These are phyloP conservation scores for Sebastes minor DNA, from an alignment of 2,797 vertebrate genomes.

Conservation along the genomic window DNA sequence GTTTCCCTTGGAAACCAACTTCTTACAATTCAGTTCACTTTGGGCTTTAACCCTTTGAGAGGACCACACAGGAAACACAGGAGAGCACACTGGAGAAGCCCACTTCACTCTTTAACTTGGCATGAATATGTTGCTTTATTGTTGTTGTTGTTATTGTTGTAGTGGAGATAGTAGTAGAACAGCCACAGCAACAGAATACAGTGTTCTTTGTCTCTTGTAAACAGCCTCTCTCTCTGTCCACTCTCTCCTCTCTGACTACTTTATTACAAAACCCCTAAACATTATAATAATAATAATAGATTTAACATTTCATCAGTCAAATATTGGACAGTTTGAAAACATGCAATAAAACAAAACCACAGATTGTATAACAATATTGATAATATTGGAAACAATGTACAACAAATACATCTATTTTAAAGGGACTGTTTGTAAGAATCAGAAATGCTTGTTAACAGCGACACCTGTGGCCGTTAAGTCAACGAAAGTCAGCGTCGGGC, in stretches of 20 bases:
- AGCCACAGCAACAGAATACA: neutral
- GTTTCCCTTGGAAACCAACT: conserved; percentile 92
- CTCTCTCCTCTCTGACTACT: neutral
- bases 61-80: conserved; percentile 74
- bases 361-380: neutral
- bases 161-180: conserved; percentile 2
- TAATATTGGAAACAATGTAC: neutral
- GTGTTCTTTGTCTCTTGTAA: conserved; percentile 29
- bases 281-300: neutral
- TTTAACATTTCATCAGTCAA: neutral
- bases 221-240: neutral
- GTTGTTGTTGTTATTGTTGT: conserved; percentile 25
- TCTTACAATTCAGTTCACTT: conserved; percentile 91
- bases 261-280: conserved; percentile 9
- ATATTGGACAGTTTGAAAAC: neutral
- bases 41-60: conserved; percentile 86
- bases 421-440: no score
- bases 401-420: conserved; percentile 10
- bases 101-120: neutral
- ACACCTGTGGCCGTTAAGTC: no score
- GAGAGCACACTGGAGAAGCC: conserved; percentile 32
- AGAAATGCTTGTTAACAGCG: no score
- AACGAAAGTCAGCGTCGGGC: no score
- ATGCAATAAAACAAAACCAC: neutral
- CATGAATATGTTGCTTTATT: conserved; percentile 8